Conservation (phyloP, 2,888 invertebrate genomes). For the Agrotis segetum region DNA sequence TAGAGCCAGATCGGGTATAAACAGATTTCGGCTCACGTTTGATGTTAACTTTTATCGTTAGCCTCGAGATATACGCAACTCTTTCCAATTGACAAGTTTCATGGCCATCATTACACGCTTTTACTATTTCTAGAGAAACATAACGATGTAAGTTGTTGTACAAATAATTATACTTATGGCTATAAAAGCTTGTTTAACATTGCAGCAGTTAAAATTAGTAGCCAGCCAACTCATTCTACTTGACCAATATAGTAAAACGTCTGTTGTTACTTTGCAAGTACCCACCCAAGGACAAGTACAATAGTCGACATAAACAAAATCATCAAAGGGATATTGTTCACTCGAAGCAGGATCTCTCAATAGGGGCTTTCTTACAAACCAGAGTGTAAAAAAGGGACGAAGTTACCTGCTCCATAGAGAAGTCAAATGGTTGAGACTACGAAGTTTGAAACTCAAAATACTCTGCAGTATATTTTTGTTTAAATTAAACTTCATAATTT, state of each 20-base stretch:
- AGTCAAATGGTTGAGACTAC: slow-evolving; percentile 39
- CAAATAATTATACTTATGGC: slow-evolving; percentile 15
- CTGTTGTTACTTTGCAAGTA: slow-evolving; percentile 46
- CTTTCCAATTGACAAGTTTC: slow-evolving; percentile 76
- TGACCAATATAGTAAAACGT: slow-evolving; percentile 38
- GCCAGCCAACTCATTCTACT: slow-evolving; percentile 26
- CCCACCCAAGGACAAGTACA: slow-evolving; percentile 51
- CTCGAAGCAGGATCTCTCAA: slow-evolving; percentile 60
- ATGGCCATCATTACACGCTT: slow-evolving; percentile 65
- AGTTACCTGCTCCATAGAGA: slow-evolving; percentile 81
- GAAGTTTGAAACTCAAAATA: slow-evolving; percentile 36
- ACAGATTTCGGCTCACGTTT: slow-evolving; percentile 76
- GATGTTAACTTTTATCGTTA: slow-evolving; percentile 81
- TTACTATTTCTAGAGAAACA: slow-evolving; percentile 50
- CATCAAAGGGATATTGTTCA: slow-evolving; percentile 66
- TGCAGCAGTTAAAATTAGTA: slow-evolving; percentile 48
- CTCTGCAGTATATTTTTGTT: slow-evolving; percentile 3
- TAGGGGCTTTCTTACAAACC: slow-evolving; percentile 74
- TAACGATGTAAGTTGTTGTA: slow-evolving; percentile 23
- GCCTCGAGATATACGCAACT: slow-evolving; percentile 69
- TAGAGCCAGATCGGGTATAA: slow-evolving; percentile 81
- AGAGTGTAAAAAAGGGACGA: slow-evolving; percentile 83
- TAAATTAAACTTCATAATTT: not conserved
- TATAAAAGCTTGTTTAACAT: slow-evolving; percentile 36
- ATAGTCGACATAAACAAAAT: slow-evolving; percentile 63